Evolutionary conservation across 2,113 vertebrate genomes (phyloP).

Genomic region (Cromileptes altivelis): DNA sequence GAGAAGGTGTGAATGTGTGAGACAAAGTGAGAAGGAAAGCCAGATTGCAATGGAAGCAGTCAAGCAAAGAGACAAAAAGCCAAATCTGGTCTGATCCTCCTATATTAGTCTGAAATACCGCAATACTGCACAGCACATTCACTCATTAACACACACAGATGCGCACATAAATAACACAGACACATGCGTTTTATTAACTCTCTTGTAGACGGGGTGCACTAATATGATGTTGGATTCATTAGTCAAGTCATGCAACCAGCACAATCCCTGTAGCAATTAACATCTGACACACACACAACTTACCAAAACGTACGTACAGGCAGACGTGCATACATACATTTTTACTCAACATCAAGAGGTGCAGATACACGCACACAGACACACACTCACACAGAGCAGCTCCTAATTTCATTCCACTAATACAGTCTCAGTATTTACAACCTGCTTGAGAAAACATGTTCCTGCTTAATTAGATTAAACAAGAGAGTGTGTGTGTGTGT

Average conservation of each 20-base stretch:
- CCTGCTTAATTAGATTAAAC: constrained; percentile 77
- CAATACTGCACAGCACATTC: constrained; percentile 21
- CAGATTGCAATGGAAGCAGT: constrained; percentile 36
- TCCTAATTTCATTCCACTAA: constrained; percentile 73
- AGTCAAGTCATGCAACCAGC: constrained; percentile 45
- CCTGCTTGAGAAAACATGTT: constrained; percentile 76
- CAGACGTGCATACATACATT: constrained; percentile 22
- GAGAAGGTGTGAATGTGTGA: constrained; percentile 19
- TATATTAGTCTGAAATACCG: constrained; percentile 40
- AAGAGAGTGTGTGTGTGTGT: constrained; percentile 24
- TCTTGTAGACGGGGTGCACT: constrained; percentile 10
- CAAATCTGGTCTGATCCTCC: constrained; percentile 62
- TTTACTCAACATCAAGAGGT: constrained; percentile 16
- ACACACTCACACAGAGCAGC: constrained; percentile 30
- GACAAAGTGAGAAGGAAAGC: constrained; percentile 13
- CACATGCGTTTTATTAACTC: constrained; percentile 28
- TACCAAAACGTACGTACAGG: constrained; percentile 14
- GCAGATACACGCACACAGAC: constrained; percentile 6
- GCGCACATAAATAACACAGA: constrained; percentile 28
- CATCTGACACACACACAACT: constrained; percentile 40
- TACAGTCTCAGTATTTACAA: constrained; percentile 77
- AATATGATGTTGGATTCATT: constrained; percentile 56
- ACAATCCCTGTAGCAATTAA: constrained; percentile 59
- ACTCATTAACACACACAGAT: constrained; percentile 29
- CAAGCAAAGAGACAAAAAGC: constrained; percentile 40